phyloP scores from a whole-genome alignment of 1,140 invertebrate species.

The Chionoecetes opilio region DNA sequence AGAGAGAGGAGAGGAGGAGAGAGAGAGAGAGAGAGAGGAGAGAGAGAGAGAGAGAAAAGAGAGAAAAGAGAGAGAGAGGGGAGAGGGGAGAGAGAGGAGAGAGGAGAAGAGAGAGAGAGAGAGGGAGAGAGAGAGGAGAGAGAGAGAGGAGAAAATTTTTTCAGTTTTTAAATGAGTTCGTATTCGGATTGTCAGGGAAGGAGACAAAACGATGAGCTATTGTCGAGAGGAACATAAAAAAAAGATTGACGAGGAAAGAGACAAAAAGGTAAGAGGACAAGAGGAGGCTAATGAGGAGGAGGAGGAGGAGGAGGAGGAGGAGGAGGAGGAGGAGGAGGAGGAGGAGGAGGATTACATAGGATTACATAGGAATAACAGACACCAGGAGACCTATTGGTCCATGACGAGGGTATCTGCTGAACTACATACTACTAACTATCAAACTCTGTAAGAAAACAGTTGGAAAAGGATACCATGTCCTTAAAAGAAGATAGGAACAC shows the following conservation, averaged over 20 bases:
- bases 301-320: background rate
- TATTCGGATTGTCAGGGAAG: too few relatives aligned
- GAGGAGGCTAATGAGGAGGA: background rate
- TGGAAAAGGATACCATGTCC: too few relatives aligned
- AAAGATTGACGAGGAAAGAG: background rate
- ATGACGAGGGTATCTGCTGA: too few relatives aligned
- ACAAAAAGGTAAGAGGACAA: background rate
- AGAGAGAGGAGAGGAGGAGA: background rate
- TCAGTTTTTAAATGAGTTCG: too few relatives aligned
- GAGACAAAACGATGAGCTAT: too few relatives aligned
- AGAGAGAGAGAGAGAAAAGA: background rate
- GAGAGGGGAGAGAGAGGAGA: background rate
- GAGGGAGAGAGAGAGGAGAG: conserved; percentile 16
- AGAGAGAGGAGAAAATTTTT: too few relatives aligned
- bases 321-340: conserved; percentile 21
- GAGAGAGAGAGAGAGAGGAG: background rate
- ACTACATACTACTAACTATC: too few relatives aligned
- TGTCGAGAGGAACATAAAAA: too few relatives aligned
- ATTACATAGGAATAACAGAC: too few relatives aligned
- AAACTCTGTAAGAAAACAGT: too few relatives aligned
- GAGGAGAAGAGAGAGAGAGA: background rate
- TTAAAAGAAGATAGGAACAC: too few relatives aligned
- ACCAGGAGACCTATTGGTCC: too few relatives aligned
- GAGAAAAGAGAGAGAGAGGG: background rate
- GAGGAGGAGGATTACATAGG: background rate